A percentile compares a stretch with the other conserved stretches of the same genome.
These are phyloP conservation scores for Diloba caeruleocephala DNA, from an alignment of 2,888 invertebrate genomes.

Conservation along the genomic window DNA sequence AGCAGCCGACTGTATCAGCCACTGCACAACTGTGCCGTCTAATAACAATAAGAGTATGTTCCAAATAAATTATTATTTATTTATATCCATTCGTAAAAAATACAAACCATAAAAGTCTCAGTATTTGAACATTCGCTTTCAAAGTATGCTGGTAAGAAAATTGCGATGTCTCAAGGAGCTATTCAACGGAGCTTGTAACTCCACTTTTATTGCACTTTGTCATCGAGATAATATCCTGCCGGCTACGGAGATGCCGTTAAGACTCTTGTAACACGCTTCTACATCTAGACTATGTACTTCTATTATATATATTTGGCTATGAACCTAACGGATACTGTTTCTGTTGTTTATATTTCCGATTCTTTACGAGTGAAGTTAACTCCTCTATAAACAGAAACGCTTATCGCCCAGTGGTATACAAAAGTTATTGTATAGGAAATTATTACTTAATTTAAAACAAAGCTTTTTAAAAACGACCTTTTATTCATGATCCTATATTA, in stretches of 20 bases:
- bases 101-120: not conserved
- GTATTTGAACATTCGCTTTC: not conserved
- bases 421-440: too few species aligned
- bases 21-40: too few species aligned
- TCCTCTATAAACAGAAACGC: too few species aligned
- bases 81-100: too few species aligned
- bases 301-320: not conserved
- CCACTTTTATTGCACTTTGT: constrained; percentile 42
- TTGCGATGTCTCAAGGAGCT: constrained; percentile 6
- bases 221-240: constrained; percentile 37
- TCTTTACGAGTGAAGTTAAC: too few species aligned
- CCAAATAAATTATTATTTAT: too few species aligned
- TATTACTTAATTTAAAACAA: too few species aligned
- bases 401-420: too few species aligned
- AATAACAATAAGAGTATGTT: not conserved
- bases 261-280: constrained; percentile 21
- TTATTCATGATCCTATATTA: too few species aligned
- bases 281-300: not conserved
- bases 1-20: too few species aligned
- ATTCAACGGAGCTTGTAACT: constrained; percentile 32
- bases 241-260: constrained; percentile 25
- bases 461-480: too few species aligned
- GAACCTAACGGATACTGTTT: not conserved
- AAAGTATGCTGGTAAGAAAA: not conserved
- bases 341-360: not conserved